phyloP scores from a whole-genome alignment of 2,113 vertebrate species.

The Vidua chalybeata region DNA sequence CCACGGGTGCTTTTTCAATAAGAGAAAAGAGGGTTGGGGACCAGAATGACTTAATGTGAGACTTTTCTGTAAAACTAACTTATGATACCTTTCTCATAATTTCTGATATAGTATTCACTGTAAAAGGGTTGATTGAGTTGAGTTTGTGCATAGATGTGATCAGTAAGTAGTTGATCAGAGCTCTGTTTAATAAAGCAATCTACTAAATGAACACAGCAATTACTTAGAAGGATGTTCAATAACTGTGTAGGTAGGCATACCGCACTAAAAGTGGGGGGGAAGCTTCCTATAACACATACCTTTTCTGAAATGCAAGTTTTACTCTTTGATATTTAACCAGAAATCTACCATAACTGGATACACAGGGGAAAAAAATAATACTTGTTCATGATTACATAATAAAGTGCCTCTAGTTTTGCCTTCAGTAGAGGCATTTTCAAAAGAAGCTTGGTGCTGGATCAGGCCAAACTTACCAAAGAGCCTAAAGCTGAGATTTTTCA shows the following conservation, averaged over 20 bases:
- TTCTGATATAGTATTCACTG: background rate
- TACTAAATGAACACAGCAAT: background rate
- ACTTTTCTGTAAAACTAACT: background rate
- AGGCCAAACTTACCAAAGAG: background rate
- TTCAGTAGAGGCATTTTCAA: background rate
- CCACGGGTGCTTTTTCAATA: background rate
- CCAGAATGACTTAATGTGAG: background rate
- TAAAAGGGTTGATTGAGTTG: background rate
- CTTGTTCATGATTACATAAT: background rate
- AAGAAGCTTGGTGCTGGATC: background rate
- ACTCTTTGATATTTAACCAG: background rate
- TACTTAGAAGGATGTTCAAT: background rate
- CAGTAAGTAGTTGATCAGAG: background rate
- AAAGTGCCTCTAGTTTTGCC: background rate
- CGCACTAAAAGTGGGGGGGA: accelerated
- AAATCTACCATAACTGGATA: background rate
- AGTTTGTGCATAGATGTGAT: background rate
- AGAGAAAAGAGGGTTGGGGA: background rate
- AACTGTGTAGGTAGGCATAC: background rate
- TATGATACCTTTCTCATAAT: background rate
- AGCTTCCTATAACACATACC: background rate
- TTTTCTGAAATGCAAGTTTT: background rate
- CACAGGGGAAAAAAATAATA: background rate
- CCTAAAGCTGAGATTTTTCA: background rate
- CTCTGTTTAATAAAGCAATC: background rate